phyloP scores from a whole-genome alignment of 1,140 invertebrate genomes.

The Mercenaria mercenaria region DNA sequence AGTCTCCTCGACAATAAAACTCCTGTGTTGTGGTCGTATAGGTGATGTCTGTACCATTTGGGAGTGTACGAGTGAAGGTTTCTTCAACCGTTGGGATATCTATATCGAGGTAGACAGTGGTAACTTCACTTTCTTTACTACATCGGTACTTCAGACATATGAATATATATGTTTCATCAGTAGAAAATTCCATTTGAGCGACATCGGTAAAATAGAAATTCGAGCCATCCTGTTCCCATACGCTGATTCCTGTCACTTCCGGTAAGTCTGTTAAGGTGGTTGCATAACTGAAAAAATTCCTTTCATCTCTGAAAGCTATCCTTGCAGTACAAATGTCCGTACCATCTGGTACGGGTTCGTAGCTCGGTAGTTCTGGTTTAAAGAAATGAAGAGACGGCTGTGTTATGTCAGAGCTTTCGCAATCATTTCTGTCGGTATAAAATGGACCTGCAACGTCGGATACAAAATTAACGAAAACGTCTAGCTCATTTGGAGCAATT shows the following conservation, averaged over 20 bases:
- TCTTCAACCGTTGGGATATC: background rate
- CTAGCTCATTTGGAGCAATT: background rate
- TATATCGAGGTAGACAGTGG: constrained; percentile 26
- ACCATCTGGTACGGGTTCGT: constrained; percentile 13
- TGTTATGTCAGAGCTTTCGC: background rate
- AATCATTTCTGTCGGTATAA: background rate
- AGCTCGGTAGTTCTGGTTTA: constrained; percentile 26
- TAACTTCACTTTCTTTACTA: background rate
- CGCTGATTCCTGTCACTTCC: background rate
- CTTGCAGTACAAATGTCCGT: constrained; percentile 24
- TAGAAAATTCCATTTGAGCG: background rate
- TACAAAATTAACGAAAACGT: constrained; percentile 38
- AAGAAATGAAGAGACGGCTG: constrained; percentile 30
- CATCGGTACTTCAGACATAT: constrained; percentile 30
- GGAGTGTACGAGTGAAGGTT: background rate
- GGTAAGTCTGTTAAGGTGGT: background rate
- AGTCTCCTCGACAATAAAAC: background rate
- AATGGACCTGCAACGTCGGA: background rate
- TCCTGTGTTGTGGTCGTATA: background rate
- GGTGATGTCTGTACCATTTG: background rate
- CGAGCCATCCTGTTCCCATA: background rate
- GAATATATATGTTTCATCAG: background rate
- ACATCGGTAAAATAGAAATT: constrained; percentile 8
- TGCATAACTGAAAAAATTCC: background rate
- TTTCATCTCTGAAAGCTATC: background rate